A percentile compares a stretch with the other conserved stretches of the same genome.
phyloP scores from a whole-genome alignment of 2,888 invertebrate genomes.

The Fragum sueziense region DNA sequence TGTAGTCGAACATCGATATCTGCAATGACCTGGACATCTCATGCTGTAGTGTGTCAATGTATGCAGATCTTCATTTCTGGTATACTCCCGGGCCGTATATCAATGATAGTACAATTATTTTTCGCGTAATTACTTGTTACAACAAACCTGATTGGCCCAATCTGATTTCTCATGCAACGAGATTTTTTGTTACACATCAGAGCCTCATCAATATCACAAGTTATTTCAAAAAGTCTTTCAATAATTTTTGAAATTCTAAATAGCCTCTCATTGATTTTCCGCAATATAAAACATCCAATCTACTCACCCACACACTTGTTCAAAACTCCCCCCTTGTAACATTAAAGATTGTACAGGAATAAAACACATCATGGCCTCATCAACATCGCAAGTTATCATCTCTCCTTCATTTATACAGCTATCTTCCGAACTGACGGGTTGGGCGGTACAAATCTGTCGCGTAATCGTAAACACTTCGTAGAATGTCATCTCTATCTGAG shows the following conservation, averaged over 20 bases:
- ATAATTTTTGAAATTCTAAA: no score
- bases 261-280: no score
- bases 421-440: slow-evolving; percentile 15
- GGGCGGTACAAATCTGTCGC: slow-evolving; percentile 24
- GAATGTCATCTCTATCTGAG: slow-evolving; percentile 30
- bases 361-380: slow-evolving; percentile 41
- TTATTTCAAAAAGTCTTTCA: no score
- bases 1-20: slow-evolving; percentile 17
- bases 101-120: slow-evolving; percentile 44
- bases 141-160: not conserved
- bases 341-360: slow-evolving; percentile 40
- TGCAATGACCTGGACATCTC: slow-evolving; percentile 30
- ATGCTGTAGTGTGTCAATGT: slow-evolving; percentile 36
- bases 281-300: no score
- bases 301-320: slow-evolving; percentile 41
- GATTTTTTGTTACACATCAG: no score
- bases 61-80: slow-evolving; percentile 49
- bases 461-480: slow-evolving; percentile 29
- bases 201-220: no score
- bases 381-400: slow-evolving; percentile 35
- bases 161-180: no score
- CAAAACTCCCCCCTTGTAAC: slow-evolving; percentile 9
- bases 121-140: slow-evolving; percentile 33
- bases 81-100: slow-evolving; percentile 33
- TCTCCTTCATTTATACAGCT: slow-evolving; percentile 40